Conservation (phyloP, 2,888 invertebrate species). For the Acleris emargana region DNA sequence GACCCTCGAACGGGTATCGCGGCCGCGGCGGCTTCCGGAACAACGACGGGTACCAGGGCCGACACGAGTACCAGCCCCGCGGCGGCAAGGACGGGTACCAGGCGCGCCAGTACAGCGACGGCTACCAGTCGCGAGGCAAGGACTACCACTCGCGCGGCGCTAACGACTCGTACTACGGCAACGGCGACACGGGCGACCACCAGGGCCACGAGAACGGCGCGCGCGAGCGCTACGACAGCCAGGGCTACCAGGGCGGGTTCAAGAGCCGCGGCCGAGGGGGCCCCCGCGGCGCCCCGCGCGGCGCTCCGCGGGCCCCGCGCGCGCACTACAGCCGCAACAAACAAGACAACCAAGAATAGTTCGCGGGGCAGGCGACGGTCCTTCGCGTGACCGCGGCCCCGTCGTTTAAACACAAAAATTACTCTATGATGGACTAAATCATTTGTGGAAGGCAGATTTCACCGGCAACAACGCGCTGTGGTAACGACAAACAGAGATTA, state of each 20-base stretch:
- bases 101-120: slow-evolving; percentile 61
- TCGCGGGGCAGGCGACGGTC: slow-evolving; percentile 44
- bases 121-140: slow-evolving; percentile 67
- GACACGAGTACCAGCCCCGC: slow-evolving; percentile 65
- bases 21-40: slow-evolving; percentile 69
- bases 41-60: slow-evolving; percentile 63
- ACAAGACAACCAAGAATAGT: slow-evolving; percentile 68
- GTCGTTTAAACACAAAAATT: slow-evolving; percentile 47
- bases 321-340: slow-evolving; percentile 66
- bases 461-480: slow-evolving; percentile 86
- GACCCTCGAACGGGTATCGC: slow-evolving; percentile 73
- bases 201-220: slow-evolving; percentile 78
- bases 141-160: slow-evolving; percentile 61
- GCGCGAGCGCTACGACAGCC: slow-evolving; percentile 77
- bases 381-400: slow-evolving; percentile 47
- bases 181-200: slow-evolving; percentile 72
- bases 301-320: slow-evolving; percentile 58
- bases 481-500: slow-evolving; percentile 84
- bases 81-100: slow-evolving; percentile 67
- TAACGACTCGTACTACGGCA: slow-evolving; percentile 69
- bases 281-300: slow-evolving; percentile 56
- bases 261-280: slow-evolving; percentile 81
- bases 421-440: slow-evolving; percentile 72
- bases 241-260: slow-evolving; percentile 83
- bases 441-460: slow-evolving; percentile 88